phyloP scores from a whole-genome alignment of 1,140 invertebrate genomes.

The Physella acuta region DNA sequence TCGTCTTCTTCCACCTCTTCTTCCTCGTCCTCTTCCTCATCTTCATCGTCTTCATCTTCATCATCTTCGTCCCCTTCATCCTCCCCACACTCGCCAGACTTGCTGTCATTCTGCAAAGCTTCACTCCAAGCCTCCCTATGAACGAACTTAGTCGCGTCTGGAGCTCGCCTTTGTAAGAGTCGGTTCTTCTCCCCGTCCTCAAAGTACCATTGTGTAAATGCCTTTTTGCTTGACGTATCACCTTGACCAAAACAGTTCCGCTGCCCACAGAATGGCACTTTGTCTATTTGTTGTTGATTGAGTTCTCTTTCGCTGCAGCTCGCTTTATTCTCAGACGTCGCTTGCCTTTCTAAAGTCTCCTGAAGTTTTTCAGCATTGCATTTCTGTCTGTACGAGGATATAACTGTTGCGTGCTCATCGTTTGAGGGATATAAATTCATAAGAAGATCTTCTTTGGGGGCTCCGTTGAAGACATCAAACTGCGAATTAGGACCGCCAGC shows the following conservation, averaged over 20 bases:
- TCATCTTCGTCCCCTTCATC: conserved; percentile 15
- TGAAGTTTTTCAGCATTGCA: not conserved
- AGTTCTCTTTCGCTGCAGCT: not conserved
- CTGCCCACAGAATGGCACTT: not conserved
- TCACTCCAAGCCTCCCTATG: not conserved
- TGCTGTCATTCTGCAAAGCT: not conserved
- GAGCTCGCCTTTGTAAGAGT: not conserved
- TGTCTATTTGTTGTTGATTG: not conserved
- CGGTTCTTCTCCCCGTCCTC: not conserved
- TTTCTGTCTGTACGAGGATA: not conserved
- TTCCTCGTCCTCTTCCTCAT: conserved; percentile 9
- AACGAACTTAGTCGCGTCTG: not conserved
- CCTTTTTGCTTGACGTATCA: not conserved
- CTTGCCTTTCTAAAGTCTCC: not conserved
- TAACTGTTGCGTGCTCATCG: not conserved
- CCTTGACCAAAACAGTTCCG: conserved; percentile 9
- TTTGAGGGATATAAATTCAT: not conserved
- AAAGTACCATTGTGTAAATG: conserved; percentile 13
- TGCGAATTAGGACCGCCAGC: not conserved
- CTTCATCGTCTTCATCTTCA: conserved; percentile 18
- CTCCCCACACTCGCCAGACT: conserved; percentile 1
- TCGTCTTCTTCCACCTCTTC: conserved; percentile 14
- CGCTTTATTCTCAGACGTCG: not conserved
- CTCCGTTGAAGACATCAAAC: conserved; percentile 5
- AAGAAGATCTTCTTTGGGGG: conserved; percentile 10